Conservation (phyloP, 64 coral and sea anemone species). For the Dendronephthya gigantea region DNA sequence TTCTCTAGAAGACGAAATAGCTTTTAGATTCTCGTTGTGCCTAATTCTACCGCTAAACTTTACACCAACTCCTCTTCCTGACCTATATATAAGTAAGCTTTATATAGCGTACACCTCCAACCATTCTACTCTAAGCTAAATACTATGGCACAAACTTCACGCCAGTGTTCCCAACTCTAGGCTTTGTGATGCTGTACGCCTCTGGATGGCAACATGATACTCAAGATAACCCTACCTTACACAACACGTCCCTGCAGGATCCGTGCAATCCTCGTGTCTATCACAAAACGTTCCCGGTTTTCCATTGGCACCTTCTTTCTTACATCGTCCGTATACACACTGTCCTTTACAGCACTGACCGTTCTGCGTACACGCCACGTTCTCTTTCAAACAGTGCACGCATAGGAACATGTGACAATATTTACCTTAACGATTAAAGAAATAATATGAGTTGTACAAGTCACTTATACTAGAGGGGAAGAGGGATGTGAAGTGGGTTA, state of each 20-base stretch:
- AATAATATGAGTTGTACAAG: too few species aligned
- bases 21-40: not conserved
- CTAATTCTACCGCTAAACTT: not conserved
- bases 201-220: not conserved
- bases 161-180: not conserved
- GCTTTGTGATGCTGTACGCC: not conserved
- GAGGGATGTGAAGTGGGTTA: too few species aligned
- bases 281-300: slow-evolving; percentile 97
- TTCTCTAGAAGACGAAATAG: slow-evolving; percentile 48
- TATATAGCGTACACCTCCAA: too few species aligned
- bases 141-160: too few species aligned
- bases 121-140: too few species aligned
- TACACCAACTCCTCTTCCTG: too few species aligned
- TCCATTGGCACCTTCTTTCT: slow-evolving; percentile 67
- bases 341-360: slow-evolving; percentile 92
- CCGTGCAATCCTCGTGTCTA: slow-evolving; percentile 90
- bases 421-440: slow-evolving; percentile 32
- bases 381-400: slow-evolving; percentile 96
- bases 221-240: slow-evolving; percentile 43
- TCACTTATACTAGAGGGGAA: too few species aligned
- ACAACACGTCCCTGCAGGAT: slow-evolving; percentile 93
- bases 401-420: slow-evolving; percentile 99
- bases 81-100: too few species aligned
- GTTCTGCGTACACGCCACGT: slow-evolving; percentile 95
- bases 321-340: slow-evolving; percentile 93